phyloP scores from a whole-genome alignment of 2,888 invertebrate genomes.

The Siphlonurus alternatus region DNA sequence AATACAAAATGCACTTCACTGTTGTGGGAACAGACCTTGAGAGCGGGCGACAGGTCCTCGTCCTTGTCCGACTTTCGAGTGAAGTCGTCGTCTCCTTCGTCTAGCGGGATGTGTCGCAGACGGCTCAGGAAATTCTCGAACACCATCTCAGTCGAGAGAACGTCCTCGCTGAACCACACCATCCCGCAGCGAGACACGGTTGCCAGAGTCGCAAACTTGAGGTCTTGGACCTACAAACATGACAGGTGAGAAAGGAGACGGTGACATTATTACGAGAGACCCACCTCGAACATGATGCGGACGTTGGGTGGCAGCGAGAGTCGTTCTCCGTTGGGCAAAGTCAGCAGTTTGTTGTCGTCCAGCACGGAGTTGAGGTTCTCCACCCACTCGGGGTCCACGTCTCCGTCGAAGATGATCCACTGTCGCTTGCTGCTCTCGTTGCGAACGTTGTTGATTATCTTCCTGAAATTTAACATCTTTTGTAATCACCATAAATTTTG shows the following conservation, averaged over 20 bases:
- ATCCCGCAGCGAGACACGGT: slow-evolving; percentile 99
- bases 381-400: slow-evolving; percentile 99
- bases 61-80: slow-evolving; percentile 41
- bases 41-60: slow-evolving; percentile 67
- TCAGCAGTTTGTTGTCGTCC: slow-evolving; percentile 95
- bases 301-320: slow-evolving; percentile 95
- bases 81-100: slow-evolving; percentile 72
- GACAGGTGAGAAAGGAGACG: background rate
- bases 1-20: too few relatives aligned
- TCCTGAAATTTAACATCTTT: too few relatives aligned
- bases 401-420: slow-evolving; percentile 99
- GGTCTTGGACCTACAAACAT: slow-evolving; percentile 60
- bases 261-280: slow-evolving; percentile 5
- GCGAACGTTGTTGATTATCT: slow-evolving; percentile 97
- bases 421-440: slow-evolving; percentile 98
- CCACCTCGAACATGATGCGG: slow-evolving; percentile 77
- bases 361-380: slow-evolving; percentile 98
- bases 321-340: slow-evolving; percentile 96
- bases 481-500: too few relatives aligned
- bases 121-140: slow-evolving; percentile 88
- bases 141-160: slow-evolving; percentile 95
- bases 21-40: slow-evolving; percentile 53
- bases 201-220: slow-evolving; percentile 94
- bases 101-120: slow-evolving; percentile 69
- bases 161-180: slow-evolving; percentile 99